A percentile compares a stretch with the other conserved stretches of the same genome.
These are phyloP conservation scores for Stomorhina lunata DNA, from an alignment of 2,888 invertebrate species.

Conservation along the genomic window DNA sequence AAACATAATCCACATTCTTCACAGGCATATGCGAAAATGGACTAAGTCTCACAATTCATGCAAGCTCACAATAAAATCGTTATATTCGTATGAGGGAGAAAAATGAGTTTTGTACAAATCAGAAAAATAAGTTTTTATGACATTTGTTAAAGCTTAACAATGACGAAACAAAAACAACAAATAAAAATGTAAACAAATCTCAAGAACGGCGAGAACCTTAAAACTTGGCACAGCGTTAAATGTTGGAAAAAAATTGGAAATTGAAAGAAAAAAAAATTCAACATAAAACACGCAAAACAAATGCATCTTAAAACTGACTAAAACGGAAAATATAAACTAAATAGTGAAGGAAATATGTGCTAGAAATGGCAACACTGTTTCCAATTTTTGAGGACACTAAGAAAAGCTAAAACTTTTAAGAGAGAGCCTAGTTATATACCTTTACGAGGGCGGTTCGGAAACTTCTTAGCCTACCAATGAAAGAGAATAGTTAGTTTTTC, in stretches of 20 bases:
- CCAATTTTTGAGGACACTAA: too few species aligned
- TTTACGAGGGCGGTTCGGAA: too few species aligned
- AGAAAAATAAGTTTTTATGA: slow-evolving; percentile 41
- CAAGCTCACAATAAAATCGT: slow-evolving; percentile 34
- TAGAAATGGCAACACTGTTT: slow-evolving; percentile 19
- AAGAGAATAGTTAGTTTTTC: too few species aligned
- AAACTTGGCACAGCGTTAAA: slow-evolving; percentile 58
- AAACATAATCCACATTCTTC: slow-evolving; percentile 25
- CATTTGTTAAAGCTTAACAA: slow-evolving; percentile 53
- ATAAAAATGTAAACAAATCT: slow-evolving; percentile 69
- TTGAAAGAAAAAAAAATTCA: slow-evolving; percentile 34
- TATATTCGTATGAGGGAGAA: background rate
- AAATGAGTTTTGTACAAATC: slow-evolving; percentile 17
- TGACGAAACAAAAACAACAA: slow-evolving; percentile 53
- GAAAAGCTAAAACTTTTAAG: too few species aligned
- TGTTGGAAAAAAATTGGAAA: slow-evolving; percentile 19
- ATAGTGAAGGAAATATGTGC: background rate
- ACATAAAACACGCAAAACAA: slow-evolving; percentile 39
- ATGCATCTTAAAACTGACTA: slow-evolving; percentile 21
- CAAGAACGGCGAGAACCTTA: slow-evolving; percentile 70
- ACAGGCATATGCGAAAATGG: slow-evolving; percentile 3
- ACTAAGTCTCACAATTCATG: slow-evolving; percentile 50
- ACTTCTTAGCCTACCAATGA: too few species aligned
- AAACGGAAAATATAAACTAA: background rate
- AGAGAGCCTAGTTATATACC: too few species aligned